Evolutionary conservation across 2,888 invertebrate species (phyloP), one percentile per base, ranked within the genome.

Genomic region (Tenodera sinensis): DNA sequence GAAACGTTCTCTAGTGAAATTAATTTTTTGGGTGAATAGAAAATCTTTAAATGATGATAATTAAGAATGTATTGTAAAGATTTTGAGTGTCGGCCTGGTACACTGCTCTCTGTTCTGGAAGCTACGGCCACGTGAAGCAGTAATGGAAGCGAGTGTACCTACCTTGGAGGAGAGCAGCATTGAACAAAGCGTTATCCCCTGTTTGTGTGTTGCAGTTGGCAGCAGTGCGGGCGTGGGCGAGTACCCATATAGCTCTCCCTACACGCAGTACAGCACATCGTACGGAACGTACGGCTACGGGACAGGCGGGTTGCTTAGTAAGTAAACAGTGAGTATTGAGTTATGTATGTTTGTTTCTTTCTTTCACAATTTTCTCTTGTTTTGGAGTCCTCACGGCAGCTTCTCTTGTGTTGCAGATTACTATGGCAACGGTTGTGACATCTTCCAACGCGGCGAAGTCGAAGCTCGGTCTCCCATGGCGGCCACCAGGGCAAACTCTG

Each of bases 261-360:
- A 97, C 94, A 94, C 95, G 91, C 96, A 97, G 92, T 97, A 97
- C 93, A 96, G 96, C 89, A 95, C 96, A 90, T 95, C 97, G 25
- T 96, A 96, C 93, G 94, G 95, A 87, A 92, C 92, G 34, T 93
- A 93, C 91, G 92, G 92, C 90, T 93, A 93, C 91, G 94, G 95
- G 91, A 94, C 95, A 89, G 95, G 95, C 88, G 92, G 92, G 89
- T 92, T 95, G 91, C 94, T 95, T 92, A 94, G 95, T 93, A 95
- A 95, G 95, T 95, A 95, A 95, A 94, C 92, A 93, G 94, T 91
- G 90, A 91, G 91, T 91, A 91, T 90, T 86, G 87, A 81, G 81
- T 71, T 71, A 4, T 54, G 15, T 71, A 20, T 71, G 1, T 71
- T 71, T 71, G 54, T 71, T 71, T 71, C 4, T 71, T 20, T 25